Conservation (phyloP, 2,113 vertebrate species). For the Lichenostomus cassidix region DNA sequence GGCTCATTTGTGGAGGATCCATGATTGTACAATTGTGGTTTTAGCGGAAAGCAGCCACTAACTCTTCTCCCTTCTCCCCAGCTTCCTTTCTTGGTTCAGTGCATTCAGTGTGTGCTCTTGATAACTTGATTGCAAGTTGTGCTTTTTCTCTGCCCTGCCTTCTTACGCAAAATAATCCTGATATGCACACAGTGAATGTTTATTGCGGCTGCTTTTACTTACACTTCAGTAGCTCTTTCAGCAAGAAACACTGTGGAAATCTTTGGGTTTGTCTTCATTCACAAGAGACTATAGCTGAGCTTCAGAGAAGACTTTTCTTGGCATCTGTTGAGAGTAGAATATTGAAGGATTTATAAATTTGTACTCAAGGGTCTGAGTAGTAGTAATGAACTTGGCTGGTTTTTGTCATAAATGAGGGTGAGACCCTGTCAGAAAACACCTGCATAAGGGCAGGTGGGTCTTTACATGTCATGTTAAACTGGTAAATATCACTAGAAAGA, state of each 20-base stretch:
- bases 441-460: background rate
- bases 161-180: background rate
- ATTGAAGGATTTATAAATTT: background rate
- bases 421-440: background rate
- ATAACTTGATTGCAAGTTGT: background rate
- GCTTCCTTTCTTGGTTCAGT: background rate
- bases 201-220: background rate
- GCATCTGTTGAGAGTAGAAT: background rate
- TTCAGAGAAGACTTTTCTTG: background rate
- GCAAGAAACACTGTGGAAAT: background rate
- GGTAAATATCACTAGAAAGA: background rate
- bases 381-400: background rate
- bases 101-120: background rate
- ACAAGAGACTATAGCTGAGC: background rate
- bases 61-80: background rate
- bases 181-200: background rate
- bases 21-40: background rate
- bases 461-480: background rate
- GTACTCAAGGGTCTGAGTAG: background rate
- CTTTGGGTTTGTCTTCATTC: background rate
- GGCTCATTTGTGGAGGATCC: background rate
- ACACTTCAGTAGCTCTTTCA: background rate
- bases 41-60: conserved; percentile 34
- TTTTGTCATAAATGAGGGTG: background rate
- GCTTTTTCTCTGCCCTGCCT: background rate